These are phyloP conservation scores for Pitta sordida DNA, from an alignment of 2,113 vertebrate genomes.

Conservation along the genomic window DNA sequence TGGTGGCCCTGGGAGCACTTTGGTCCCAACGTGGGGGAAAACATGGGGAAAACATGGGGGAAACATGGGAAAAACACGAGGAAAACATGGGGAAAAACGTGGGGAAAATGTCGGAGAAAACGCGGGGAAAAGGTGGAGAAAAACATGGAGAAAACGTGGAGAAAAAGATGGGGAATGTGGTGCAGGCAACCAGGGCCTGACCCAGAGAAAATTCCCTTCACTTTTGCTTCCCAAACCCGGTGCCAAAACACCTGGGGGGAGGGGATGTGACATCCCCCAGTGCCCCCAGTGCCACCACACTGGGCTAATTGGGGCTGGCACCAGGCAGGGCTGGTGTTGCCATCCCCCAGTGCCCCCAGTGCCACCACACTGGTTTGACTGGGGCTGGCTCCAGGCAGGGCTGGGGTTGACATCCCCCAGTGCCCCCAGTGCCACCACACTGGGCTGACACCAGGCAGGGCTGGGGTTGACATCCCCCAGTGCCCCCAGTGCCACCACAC, in stretches of 20 bases:
- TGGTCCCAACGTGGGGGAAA: accelerated
- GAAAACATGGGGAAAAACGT: accelerated
- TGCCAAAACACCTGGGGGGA: not conserved
- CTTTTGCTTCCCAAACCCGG: not conserved
- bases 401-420: not conserved
- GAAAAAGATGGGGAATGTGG: not conserved
- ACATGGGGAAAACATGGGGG: accelerated
- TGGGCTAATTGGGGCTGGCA: not conserved
- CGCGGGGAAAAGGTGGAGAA: too few species aligned
- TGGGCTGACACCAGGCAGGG: not conserved
- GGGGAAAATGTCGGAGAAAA: too few species aligned
- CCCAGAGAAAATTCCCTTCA: not conserved
- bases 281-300: too few species aligned
- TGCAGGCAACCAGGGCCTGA: not conserved
- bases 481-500: too few species aligned
- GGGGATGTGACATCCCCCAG: not conserved
- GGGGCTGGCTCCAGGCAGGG: not conserved
- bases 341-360: not conserved
- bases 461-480: not conserved
- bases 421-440: too few species aligned
- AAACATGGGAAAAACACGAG: too few species aligned
- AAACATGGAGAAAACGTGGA: too few species aligned
- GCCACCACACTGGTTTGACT: not conserved
- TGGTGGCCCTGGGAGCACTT: too few species aligned
- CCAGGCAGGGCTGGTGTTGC: not conserved